Evolutionary conservation across 2,113 vertebrate species (phyloP).

Genomic region (Salvelinus alpinus): DNA sequence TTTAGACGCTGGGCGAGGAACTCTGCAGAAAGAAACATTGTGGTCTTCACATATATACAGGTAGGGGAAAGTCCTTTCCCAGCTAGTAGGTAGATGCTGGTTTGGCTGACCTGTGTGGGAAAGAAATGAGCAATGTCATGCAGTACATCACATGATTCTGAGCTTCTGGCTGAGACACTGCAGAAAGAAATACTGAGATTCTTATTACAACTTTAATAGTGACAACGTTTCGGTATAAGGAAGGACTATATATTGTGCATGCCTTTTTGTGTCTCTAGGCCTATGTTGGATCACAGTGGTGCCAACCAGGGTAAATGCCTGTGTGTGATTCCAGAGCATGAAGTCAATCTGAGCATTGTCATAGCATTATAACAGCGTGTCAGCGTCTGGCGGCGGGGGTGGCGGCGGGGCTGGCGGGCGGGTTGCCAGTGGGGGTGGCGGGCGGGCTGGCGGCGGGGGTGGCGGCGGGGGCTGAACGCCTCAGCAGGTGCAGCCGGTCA

Average conservation of each 20-base stretch:
- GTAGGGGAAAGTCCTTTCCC: no score
- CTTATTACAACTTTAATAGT: no score
- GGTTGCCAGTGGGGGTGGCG: background rate
- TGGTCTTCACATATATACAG: no score
- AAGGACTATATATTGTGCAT: background rate
- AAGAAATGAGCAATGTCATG: no score
- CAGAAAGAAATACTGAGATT: no score
- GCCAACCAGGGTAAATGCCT: background rate
- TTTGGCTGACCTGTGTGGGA: no score
- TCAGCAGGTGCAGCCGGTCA: constrained; percentile 2
- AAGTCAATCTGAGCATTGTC: constrained; percentile 4
- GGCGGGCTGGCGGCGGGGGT: background rate
- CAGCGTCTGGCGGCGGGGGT: background rate
- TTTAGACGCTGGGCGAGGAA: no score
- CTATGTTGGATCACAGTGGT: background rate
- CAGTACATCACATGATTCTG: no score
- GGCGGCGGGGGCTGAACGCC: background rate
- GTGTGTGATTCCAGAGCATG: background rate
- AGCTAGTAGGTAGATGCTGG: no score
- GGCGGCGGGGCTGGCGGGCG: background rate
- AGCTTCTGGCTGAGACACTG: no score
- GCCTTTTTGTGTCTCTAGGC: no score
- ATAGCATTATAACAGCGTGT: constrained; percentile 3
- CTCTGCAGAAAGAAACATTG: no score
- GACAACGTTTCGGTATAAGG: background rate